Evolutionary conservation across 2,888 invertebrate species (phyloP).

Genomic region (Mystacides longicornis): DNA sequence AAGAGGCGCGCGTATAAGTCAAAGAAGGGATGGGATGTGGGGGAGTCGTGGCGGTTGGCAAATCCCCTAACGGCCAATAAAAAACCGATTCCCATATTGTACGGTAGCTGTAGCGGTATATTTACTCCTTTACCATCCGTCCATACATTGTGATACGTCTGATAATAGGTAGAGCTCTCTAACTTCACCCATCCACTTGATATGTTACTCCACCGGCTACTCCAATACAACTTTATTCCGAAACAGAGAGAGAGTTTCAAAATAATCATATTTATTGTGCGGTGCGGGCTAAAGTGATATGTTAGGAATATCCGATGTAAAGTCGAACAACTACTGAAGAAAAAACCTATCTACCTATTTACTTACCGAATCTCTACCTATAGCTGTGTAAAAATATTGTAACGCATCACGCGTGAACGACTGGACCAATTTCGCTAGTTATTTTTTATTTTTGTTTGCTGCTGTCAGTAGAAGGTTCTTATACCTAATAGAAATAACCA

Average conservation of each 20-base stretch:
- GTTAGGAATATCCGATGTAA: no score
- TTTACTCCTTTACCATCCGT: conserved; percentile 8
- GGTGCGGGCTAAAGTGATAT: not conserved
- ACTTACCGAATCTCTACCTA: no score
- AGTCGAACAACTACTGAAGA: no score
- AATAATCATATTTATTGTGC: not conserved
- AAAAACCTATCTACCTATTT: no score
- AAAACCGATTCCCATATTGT: conserved; percentile 27
- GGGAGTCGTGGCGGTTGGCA: not conserved
- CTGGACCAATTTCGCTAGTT: no score
- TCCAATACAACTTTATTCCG: no score
- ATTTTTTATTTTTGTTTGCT: no score
- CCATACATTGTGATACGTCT: not conserved
- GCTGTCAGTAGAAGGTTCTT: no score
- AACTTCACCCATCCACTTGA: not conserved
- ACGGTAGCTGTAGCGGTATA: conserved; percentile 13
- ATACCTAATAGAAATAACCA: no score
- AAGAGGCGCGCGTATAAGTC: conserved; percentile 7
- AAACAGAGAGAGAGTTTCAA: not conserved
- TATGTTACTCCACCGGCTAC: conserved; percentile 1
- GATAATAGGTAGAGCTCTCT: not conserved
- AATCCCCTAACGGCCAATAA: conserved; percentile 23
- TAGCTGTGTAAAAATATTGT: no score
- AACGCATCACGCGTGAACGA: no score
- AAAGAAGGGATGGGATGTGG: conserved; percentile 10